A percentile compares a stretch with the other conserved stretches of the same genome.
These are phyloP conservation scores for Melinopterus prodromus DNA, from an alignment of 2,888 invertebrate species.

Conservation along the genomic window DNA sequence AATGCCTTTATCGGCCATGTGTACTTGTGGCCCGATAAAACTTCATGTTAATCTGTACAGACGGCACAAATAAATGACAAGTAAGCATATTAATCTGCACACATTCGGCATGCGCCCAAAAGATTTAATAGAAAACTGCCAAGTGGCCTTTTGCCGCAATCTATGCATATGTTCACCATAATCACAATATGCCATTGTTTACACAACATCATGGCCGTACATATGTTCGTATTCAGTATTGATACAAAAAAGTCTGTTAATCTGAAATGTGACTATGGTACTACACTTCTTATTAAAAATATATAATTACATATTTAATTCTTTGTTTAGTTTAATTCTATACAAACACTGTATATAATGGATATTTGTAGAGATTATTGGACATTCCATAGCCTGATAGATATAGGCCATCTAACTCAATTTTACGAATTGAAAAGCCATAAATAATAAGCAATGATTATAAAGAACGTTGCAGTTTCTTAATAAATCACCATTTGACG, in stretches of 20 bases:
- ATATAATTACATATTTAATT: too few species aligned
- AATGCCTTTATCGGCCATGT: neutral
- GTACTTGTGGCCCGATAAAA: constrained; percentile 14
- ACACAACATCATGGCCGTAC: neutral
- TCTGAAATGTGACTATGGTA: too few species aligned
- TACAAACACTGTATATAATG: too few species aligned
- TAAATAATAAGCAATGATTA: too few species aligned
- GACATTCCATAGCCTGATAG: too few species aligned
- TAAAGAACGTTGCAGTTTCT: too few species aligned
- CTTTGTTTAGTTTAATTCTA: too few species aligned
- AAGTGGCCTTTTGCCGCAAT: neutral
- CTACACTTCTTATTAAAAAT: too few species aligned
- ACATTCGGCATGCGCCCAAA: constrained; percentile 7
- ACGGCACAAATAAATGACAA: constrained; percentile 15
- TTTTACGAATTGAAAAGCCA: too few species aligned
- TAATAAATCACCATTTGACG: too few species aligned
- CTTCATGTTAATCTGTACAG: constrained; percentile 7
- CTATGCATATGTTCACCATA: constrained; percentile 33
- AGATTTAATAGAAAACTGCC: constrained; percentile 17
- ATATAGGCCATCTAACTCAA: too few species aligned
- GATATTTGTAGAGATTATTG: too few species aligned
- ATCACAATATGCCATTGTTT: constrained; percentile 36
- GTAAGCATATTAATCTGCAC: constrained; percentile 17
- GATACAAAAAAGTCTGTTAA: neutral
- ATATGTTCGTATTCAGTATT: neutral